A percentile compares a stretch with the other conserved stretches of the same genome.
These are phyloP conservation scores for Elysia crispata DNA, from an alignment of 2,888 invertebrate species.

Conservation along the genomic window DNA sequence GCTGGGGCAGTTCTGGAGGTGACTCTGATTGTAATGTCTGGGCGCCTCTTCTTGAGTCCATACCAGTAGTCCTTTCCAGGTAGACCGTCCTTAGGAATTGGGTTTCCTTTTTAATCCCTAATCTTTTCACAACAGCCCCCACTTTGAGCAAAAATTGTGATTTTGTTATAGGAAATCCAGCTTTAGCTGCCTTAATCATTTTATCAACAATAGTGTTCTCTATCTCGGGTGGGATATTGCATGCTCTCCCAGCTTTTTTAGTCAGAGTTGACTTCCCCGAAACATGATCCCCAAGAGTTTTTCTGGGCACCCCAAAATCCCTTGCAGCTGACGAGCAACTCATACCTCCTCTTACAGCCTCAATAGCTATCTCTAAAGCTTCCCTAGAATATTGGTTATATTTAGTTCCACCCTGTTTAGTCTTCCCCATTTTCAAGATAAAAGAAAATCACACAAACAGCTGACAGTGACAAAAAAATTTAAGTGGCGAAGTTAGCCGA, in stretches of 20 bases:
- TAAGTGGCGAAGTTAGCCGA: too few species aligned
- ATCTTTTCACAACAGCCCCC: neutral
- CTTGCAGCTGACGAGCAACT: neutral
- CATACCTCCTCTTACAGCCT: neutral
- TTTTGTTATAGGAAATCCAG: neutral
- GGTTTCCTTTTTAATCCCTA: neutral
- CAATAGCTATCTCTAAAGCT: neutral
- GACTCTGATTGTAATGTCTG: constrained; percentile 25
- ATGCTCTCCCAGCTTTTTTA: neutral
- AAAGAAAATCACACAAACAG: neutral
- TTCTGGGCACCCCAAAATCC: neutral
- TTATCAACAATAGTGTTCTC: neutral
- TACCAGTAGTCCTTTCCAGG: constrained; percentile 33
- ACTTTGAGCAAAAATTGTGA: neutral
- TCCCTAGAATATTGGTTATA: neutral
- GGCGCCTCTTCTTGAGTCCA: constrained; percentile 5
- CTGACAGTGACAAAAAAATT: too few species aligned
- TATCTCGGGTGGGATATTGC: neutral
- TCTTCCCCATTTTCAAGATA: neutral
- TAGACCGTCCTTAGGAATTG: constrained; percentile 16
- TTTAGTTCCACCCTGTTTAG: neutral
- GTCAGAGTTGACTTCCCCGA: neutral
- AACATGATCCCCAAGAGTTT: neutral
- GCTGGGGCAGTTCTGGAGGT: constrained; percentile 6
- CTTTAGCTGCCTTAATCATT: neutral